Evolutionary conservation across 2,797 vertebrate species (phyloP).

Genomic region (Chlorospingus semifuscus): DNA sequence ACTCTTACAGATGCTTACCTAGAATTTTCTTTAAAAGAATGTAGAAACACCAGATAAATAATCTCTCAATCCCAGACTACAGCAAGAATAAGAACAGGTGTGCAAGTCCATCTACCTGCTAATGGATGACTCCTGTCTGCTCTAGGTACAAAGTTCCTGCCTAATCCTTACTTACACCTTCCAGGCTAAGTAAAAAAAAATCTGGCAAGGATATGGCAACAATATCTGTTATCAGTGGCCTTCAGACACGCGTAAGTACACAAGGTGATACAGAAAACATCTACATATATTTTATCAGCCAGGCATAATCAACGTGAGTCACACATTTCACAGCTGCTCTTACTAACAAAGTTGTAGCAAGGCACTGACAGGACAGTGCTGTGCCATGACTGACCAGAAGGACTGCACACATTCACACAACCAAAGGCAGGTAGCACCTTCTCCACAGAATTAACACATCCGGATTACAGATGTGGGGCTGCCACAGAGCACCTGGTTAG

Average conservation of each 20-base stretch:
- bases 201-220: background rate
- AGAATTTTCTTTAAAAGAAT: background rate
- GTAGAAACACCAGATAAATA: background rate
- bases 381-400: background rate
- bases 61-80: background rate
- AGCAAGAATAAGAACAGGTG: background rate
- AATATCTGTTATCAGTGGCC: background rate
- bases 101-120: background rate
- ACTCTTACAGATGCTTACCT: background rate
- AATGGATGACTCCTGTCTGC: background rate
- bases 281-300: background rate
- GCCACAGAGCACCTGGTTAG: background rate
- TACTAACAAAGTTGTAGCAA: background rate
- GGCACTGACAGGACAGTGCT: fast-evolving
- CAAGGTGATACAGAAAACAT: background rate
- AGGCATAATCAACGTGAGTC: background rate
- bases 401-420: background rate
- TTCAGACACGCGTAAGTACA: background rate
- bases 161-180: background rate
- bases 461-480: background rate
- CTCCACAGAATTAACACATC: background rate
- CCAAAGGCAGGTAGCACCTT: background rate
- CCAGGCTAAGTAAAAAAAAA: background rate
- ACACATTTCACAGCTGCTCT: background rate
- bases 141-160: background rate